Evolutionary conservation across 2,888 invertebrate genomes (phyloP), one percentile per base, ranked within the genome.

Genomic region (Fragum sueziense): DNA sequence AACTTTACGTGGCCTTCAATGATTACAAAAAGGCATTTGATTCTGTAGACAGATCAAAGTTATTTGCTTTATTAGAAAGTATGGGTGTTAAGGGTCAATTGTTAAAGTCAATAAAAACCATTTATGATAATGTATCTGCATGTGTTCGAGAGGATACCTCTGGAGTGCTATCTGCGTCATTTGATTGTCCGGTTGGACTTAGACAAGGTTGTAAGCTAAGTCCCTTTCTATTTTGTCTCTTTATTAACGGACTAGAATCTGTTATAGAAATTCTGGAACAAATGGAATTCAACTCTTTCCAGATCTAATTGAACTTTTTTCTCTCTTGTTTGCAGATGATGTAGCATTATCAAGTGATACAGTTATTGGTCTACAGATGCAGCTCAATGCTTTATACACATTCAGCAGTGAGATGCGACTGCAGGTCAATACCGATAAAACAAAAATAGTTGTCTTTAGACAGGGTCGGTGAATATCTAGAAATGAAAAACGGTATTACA

Each of bases 381-480:
- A 57, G 17, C 68, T 76, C 29, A 74, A 79, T 54, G n/a, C 61
- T 34, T n/a, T n/a, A n/a, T n/a, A n/a, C n/a, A n/a, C n/a, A n/a
- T n/a, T n/a, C n/a, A n/a, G n/a, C n/a, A n/a, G n/a, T n/a, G n/a
- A n/a, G n/a, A n/a, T n/a, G n/a, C n/a, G n/a, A n/a, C n/a, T n/a
- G n/a, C n/a, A n/a, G n/a, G n/a, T n/a, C n/a, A n/a, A n/a, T n/a
- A n/a, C n/a, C n/a, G n/a, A n/a, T n/a, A 79, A 82, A 76, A 73
- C 74, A 20, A 79, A 79, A 47, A 57, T 70, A n/a, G 37, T 79
- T 1, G 68, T 70, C 3, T 79, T 79, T 57, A 79, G 68, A 37
- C 79, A 80, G 57, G 74, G 74, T 27, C 67, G 70, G 20, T 65
- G 27, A 47, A 57, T 77, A 17, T 59, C 75, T 29, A 70, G 52